Percentiles rank a stretch among this genome's conserved stretches.
Conservation (phyloP, 2,797 vertebrate species). For the Phrynocephalus vlangalii region DNA sequence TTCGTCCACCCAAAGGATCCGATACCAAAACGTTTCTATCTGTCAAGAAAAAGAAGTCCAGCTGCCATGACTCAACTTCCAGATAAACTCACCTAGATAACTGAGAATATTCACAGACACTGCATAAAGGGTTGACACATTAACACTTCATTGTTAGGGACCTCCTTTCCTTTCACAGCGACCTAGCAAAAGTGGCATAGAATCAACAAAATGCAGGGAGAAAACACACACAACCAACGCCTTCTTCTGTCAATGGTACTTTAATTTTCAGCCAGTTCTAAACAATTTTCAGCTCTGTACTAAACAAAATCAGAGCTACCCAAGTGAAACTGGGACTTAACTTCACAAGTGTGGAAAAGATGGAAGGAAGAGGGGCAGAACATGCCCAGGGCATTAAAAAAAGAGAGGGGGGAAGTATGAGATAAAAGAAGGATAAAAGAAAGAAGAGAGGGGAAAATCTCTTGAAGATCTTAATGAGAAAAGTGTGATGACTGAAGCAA, state of each 20-base stretch:
- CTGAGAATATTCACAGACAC: too few species aligned
- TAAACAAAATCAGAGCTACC: slow-evolving; percentile 39
- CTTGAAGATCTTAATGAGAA: slow-evolving; percentile 80
- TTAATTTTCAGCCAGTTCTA: slow-evolving; percentile 23
- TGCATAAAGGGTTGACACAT: neutral
- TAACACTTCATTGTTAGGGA: neutral
- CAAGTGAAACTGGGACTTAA: slow-evolving; percentile 41
- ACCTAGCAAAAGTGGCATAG: neutral
- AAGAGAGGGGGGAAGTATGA: neutral
- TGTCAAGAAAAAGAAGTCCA: too few species aligned
- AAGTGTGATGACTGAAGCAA: slow-evolving; percentile 73
- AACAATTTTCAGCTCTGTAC: slow-evolving; percentile 5
- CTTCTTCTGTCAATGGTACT: slow-evolving; percentile 36
- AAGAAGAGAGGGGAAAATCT: slow-evolving; percentile 62
- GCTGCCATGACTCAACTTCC: too few species aligned
- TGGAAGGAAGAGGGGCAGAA: neutral
- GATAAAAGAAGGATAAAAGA: neutral
- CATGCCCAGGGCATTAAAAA: neutral
- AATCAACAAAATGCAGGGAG: neutral
- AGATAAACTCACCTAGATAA: too few species aligned
- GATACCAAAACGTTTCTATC: too few species aligned
- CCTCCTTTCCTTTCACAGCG: neutral
- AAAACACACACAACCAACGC: neutral
- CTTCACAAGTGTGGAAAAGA: neutral
- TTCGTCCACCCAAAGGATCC: too few species aligned